These are phyloP conservation scores for Cotesia vestalis DNA, from an alignment of 1,140 invertebrate genomes.

Conservation along the genomic window DNA sequence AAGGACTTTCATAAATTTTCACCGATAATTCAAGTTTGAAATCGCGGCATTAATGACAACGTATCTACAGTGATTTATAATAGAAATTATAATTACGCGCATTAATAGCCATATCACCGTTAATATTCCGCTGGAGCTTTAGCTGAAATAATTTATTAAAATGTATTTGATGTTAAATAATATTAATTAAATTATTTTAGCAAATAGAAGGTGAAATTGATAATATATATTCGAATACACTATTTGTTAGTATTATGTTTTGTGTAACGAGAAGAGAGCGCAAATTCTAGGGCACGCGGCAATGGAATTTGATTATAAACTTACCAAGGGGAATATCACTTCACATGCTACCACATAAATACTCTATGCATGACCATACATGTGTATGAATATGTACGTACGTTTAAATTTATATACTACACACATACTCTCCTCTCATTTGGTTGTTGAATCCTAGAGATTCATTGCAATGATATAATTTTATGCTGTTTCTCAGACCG, in stretches of 20 bases:
- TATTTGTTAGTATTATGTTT: background rate
- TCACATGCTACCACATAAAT: background rate
- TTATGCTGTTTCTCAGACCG: background rate
- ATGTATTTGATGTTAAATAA: too few species aligned
- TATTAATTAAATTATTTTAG: too few species aligned
- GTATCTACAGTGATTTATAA: too few species aligned
- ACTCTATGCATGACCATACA: too few species aligned
- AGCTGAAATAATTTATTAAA: too few species aligned
- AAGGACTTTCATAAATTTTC: too few species aligned
- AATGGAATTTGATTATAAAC: constrained; percentile 29
- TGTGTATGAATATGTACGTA: too few species aligned
- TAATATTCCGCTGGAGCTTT: too few species aligned
- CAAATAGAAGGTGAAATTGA: background rate
- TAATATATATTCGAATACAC: background rate
- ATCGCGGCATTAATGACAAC: too few species aligned
- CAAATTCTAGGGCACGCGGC: constrained; percentile 16
- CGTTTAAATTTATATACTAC: background rate
- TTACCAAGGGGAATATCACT: constrained; percentile 10
- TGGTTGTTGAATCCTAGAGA: background rate
- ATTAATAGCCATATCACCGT: too few species aligned
- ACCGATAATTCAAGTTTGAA: too few species aligned
- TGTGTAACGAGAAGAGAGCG: background rate
- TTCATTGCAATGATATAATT: constrained; percentile 8
- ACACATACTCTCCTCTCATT: background rate
- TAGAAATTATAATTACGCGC: too few species aligned